These are phyloP conservation scores for Digitonthophagus gazella DNA, from an alignment of 2,888 invertebrate species.

Conservation along the genomic window DNA sequence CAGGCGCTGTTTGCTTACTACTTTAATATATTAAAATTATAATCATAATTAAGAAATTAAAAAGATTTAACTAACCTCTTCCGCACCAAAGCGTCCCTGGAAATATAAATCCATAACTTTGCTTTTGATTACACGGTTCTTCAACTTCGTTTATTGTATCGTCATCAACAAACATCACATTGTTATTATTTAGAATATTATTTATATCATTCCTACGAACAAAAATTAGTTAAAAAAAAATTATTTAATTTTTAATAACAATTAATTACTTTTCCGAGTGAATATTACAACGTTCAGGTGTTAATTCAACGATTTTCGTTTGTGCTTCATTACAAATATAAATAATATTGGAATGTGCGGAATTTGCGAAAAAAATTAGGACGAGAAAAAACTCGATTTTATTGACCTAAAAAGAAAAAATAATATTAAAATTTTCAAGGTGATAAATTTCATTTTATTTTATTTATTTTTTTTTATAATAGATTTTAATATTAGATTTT, in stretches of 20 bases:
- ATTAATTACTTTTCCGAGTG: slow-evolving; percentile 56
- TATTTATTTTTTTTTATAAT: background rate
- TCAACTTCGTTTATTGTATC: slow-evolving; percentile 60
- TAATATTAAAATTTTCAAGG: too few relatives aligned
- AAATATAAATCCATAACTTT: slow-evolving; percentile 57
- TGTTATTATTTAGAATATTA: slow-evolving; percentile 58
- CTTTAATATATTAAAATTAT: background rate
- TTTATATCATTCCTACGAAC: slow-evolving; percentile 34
- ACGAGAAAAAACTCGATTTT: background rate
- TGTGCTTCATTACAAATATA: slow-evolving; percentile 60
- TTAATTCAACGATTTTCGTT: slow-evolving; percentile 64
- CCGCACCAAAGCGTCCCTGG: slow-evolving; percentile 81
- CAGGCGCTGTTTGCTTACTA: too few relatives aligned
- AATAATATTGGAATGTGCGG: slow-evolving; percentile 42
- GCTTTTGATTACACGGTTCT: slow-evolving; percentile 53
- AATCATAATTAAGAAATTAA: background rate
- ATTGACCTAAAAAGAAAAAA: background rate
- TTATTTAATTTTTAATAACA: slow-evolving; percentile 39
- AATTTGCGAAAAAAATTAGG: background rate
- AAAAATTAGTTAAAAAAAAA: background rate
- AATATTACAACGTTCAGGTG: slow-evolving; percentile 57
- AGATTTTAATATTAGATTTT: too few relatives aligned
- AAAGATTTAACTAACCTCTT: slow-evolving; percentile 56
- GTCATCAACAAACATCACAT: slow-evolving; percentile 61
- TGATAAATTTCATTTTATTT: background rate